Evolutionary conservation across 2,113 vertebrate species (phyloP), one percentile per base, ranked within the genome.

Genomic region (Aegypius monachus): DNA sequence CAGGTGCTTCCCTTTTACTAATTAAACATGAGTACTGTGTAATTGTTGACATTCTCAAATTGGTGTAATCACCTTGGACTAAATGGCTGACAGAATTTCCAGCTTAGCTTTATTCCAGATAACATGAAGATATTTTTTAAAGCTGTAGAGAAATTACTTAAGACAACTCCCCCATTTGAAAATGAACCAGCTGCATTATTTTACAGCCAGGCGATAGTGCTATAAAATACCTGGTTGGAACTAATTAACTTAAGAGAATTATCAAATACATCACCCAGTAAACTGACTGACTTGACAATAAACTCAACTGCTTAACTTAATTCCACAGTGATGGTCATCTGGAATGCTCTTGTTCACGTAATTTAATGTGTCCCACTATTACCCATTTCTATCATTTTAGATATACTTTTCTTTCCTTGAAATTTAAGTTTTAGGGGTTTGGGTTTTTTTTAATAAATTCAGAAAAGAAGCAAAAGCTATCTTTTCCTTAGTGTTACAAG

Each of bases 1-100:
- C 98, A 99, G 98, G 98, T 98, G 98, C 68, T 98, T 98, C 98
- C 98, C 97, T 97, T 98, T 96, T 75, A 61, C 96, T 98, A 97
- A 98, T 98, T 98, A 98, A 97, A 96, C 58, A 94, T 27, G 75
- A 97, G 94, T 53, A 61, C 56, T 95, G 84, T 50, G 56, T 55
- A 97, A 97, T 91, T 98, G 93, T 91, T 96, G 94, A 59, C 94
- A 59, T 71, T 94, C 88, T 96, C 81, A 79, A 95, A 96, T 52
- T 78, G 91, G 80, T 92, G 80, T 84, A 96, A 97, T 96, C 93
- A 88, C 38, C 85, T 95, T 87, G 95, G 96, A 83, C 88, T 94
- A 66, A 77, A 71, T 3, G 50, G 62, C 40, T 77, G 72, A 92
- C 81, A 96, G 67, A 93, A 94, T 90, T 94, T 96, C 95, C 95